Evolutionary conservation across 2,888 invertebrate genomes (phyloP), one percentile per base, ranked within the genome.

Genomic region (Capitulum mitella): DNA sequence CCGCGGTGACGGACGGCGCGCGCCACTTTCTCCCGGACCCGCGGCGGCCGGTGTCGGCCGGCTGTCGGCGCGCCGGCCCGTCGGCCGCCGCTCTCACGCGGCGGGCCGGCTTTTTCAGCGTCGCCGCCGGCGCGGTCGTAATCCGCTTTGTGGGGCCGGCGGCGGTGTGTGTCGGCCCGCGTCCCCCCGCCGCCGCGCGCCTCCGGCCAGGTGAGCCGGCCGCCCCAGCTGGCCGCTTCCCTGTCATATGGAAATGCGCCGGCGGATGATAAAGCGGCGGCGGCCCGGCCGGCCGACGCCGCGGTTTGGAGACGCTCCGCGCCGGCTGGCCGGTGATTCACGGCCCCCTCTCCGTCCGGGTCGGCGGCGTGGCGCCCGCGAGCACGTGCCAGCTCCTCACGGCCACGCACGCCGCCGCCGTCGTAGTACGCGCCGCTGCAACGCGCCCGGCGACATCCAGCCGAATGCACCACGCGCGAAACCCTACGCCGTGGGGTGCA

Each of bases 231-330:
- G 58, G 58, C 54, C 29, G n/a, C 58, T n/a, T 29, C 58, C 58
- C 58, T 58, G 58, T 58, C 58, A 58, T 58, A 58, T 58, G 58
- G 58, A 58, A 58, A 58, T 58, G 58, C 58, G 58, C 58, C 58
- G 58, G 58, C 58, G n/a, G 6, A 58, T 58, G 58, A 54, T 54
- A 26, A 22, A 54, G 54, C 8, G 54, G 26, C 6, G 54, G 26
- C 26, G 54, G 26, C 26, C 26, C 19, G 54, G n/a, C 6, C 54
- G 54, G 48, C n/a, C n/a, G n/a, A n/a, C n/a, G n/a, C n/a, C n/a
- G n/a, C 43, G 43, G 43, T 43, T 43, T 12, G n/a, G 43, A 43
- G 43, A 43, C 43, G 43, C 43, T 5, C 12, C 6, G 43, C n/a
- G n/a, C n/a, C n/a, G n/a, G 54, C 54, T 26, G 54, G 54, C 54